Evolutionary conservation across 2,113 vertebrate genomes (phyloP).

Genomic region (Eleginops maclovinus): DNA sequence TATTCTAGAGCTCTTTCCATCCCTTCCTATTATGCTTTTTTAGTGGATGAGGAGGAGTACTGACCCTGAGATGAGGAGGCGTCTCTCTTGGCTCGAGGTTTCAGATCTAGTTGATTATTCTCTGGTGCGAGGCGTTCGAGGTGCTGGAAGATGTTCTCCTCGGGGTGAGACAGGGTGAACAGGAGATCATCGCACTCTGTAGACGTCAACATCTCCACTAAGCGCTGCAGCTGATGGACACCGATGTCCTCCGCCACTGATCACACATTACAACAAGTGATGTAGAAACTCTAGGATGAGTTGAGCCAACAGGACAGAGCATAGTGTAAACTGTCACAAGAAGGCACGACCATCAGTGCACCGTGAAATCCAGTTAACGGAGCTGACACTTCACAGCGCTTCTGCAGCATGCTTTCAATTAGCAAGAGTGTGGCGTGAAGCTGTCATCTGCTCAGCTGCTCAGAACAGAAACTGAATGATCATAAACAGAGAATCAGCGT

Average conservation of each 20-base stretch:
- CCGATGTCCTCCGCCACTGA: constrained; percentile 76
- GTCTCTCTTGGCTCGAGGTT: constrained; percentile 56
- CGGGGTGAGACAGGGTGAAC: constrained; percentile 66
- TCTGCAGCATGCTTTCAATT: constrained; percentile 49
- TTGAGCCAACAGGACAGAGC: not conserved
- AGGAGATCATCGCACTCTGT: constrained; percentile 80
- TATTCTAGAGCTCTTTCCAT: too few relatives aligned
- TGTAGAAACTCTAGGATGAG: not conserved
- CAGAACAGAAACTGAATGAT: constrained; percentile 48
- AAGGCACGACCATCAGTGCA: not conserved
- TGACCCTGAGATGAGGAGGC: constrained; percentile 48
- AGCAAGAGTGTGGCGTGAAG: constrained; percentile 32
- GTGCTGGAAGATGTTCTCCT: constrained; percentile 71
- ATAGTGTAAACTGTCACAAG: not conserved
- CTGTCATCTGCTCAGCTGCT: constrained; percentile 44
- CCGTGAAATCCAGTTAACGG: constrained; percentile 28
- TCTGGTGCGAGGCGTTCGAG: constrained; percentile 65
- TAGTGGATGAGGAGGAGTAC: not conserved
- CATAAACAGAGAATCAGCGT: constrained; percentile 24
- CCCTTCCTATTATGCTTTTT: not conserved
- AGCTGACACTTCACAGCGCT: constrained; percentile 33
- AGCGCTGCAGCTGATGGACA: constrained; percentile 74
- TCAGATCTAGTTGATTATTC: constrained; percentile 62
- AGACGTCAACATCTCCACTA: constrained; percentile 78
- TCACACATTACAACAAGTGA: not conserved